phyloP scores from a whole-genome alignment of 2,888 invertebrate genomes.

The Epirrita christyi region DNA sequence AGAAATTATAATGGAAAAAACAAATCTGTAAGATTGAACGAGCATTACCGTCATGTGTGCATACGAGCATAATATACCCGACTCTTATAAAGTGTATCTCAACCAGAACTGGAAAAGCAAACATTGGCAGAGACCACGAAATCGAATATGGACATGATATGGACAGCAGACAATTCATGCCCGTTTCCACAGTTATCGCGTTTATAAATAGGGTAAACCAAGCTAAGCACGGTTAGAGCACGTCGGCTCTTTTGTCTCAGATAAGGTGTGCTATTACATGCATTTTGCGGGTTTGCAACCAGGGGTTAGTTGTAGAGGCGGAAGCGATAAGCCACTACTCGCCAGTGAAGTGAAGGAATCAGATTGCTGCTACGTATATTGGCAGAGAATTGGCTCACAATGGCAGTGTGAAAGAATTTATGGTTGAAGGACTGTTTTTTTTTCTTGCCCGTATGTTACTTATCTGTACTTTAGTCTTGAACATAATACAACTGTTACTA shows the following conservation, averaged over 20 bases:
- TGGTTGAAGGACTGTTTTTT: constrained; percentile 37
- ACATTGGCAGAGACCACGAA: constrained; percentile 30
- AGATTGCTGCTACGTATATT: constrained; percentile 65
- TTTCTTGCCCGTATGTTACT: no score
- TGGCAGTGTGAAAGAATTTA: constrained; percentile 55
- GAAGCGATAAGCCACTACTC: constrained; percentile 61
- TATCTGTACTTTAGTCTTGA: neutral
- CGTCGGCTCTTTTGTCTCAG: constrained; percentile 65
- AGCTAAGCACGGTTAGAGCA: constrained; percentile 46
- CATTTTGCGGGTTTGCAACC: constrained; percentile 31
- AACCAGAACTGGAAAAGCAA: constrained; percentile 14
- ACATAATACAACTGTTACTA: neutral
- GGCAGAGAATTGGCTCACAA: constrained; percentile 60
- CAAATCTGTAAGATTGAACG: neutral
- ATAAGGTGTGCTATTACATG: constrained; percentile 59
- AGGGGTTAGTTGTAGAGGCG: constrained; percentile 51
- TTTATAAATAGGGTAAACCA: constrained; percentile 51
- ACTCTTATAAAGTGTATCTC: no score
- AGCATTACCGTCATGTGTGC: constrained; percentile 5
- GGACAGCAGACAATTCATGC: constrained; percentile 44
- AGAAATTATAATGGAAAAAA: constrained; percentile 12
- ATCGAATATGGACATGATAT: constrained; percentile 42
- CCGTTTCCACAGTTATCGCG: constrained; percentile 42
- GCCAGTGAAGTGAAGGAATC: constrained; percentile 68
- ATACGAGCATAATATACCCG: no score